Percentiles rank a stretch among this genome's conserved stretches.
Conservation (phyloP, 2,797 vertebrate genomes). For the Linurgus olivaceus region DNA sequence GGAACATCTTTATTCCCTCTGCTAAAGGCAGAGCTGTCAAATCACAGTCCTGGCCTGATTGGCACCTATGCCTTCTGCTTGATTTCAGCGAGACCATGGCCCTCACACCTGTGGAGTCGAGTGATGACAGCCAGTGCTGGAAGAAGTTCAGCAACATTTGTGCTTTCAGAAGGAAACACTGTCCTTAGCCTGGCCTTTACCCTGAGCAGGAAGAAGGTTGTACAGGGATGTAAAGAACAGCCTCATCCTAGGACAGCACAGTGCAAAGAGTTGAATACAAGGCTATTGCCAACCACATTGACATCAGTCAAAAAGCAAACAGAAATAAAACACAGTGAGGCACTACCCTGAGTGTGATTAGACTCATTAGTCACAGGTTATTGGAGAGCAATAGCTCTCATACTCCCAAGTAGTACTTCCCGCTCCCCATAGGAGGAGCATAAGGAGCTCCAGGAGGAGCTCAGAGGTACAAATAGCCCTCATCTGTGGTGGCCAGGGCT, state of each 20-base stretch:
- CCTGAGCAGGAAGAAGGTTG: neutral
- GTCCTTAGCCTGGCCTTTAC: neutral
- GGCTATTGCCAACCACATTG: neutral
- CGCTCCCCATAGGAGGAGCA: neutral
- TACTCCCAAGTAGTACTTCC: neutral
- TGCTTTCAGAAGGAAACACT: neutral
- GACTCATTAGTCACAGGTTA: neutral
- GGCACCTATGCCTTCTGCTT: neutral
- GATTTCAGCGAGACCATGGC: fast-evolving
- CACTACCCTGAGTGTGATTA: neutral
- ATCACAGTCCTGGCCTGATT: neutral
- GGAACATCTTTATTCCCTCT: neutral
- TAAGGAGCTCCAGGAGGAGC: neutral
- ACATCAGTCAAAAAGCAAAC: neutral
- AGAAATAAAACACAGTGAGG: neutral
- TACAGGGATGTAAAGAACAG: neutral
- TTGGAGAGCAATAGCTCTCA: neutral
- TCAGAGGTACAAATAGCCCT: neutral
- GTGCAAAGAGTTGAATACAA: neutral
- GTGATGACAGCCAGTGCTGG: neutral
- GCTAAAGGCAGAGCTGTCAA: neutral
- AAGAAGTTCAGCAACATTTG: neutral
- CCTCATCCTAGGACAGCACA: neutral
- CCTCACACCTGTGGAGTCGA: neutral
- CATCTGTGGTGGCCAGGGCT: neutral